Conservation (phyloP, 2,888 invertebrate genomes). For the Cephus pulcher region DNA sequence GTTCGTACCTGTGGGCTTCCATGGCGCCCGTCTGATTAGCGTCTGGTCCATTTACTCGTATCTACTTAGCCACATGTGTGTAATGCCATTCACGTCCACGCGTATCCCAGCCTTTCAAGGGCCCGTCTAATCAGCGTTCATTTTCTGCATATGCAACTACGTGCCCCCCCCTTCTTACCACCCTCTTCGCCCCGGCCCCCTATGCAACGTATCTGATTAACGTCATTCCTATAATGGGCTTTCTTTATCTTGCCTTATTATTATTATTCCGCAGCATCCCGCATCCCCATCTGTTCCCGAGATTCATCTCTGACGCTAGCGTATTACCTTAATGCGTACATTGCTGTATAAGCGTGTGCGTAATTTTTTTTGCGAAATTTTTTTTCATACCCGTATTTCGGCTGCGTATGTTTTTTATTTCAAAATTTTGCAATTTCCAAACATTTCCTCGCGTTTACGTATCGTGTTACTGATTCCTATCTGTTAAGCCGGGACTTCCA, state of each 20-base stretch:
- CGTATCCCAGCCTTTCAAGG: too few species aligned
- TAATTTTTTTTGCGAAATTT: too few species aligned
- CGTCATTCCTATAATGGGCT: not conserved
- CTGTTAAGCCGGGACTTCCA: not conserved
- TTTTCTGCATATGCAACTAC: too few species aligned
- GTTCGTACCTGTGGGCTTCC: not conserved
- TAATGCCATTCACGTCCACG: not conserved
- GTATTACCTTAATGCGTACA: not conserved
- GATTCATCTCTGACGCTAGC: not conserved
- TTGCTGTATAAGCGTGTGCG: not conserved
- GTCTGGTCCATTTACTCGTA: not conserved
- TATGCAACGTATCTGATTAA: not conserved
- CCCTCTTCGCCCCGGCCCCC: too few species aligned
- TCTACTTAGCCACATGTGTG: not conserved
- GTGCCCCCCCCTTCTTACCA: too few species aligned
- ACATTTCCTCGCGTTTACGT: not conserved
- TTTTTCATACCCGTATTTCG: too few species aligned
- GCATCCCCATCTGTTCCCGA: not conserved
- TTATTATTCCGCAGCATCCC: not conserved
- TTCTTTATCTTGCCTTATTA: not conserved
- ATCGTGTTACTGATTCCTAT: not conserved
- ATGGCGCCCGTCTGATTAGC: not conserved
- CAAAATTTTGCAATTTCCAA: not conserved
- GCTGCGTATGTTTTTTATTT: not conserved
- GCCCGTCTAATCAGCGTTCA: too few species aligned